Percentiles rank a stretch among this genome's conserved stretches.
Conservation (phyloP, 2,888 invertebrate genomes). For the Dolichomitus sp. region DNA sequence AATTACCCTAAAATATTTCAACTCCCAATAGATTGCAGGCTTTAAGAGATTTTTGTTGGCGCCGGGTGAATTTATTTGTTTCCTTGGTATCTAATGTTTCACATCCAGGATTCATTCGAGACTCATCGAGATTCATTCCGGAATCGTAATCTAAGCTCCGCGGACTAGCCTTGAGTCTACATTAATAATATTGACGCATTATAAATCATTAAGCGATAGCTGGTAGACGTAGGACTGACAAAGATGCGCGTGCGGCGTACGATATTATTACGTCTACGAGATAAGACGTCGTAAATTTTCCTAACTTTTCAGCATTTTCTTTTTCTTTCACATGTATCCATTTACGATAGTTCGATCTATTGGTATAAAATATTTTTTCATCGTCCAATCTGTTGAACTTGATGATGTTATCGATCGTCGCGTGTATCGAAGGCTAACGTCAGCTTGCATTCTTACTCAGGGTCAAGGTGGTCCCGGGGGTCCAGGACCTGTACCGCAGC, state of each 20-base stretch:
- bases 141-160: not conserved
- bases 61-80: not conserved
- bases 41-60: not conserved
- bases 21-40: not conserved
- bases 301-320: not conserved
- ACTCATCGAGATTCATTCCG: not conserved
- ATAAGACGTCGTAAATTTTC: constrained; percentile 52
- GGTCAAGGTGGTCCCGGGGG: constrained; percentile 79
- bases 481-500: constrained; percentile 80
- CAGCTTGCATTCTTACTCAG: constrained; percentile 68
- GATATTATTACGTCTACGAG: constrained; percentile 36
- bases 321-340: not conserved
- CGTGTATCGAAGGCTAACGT: constrained; percentile 18
- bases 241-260: not conserved
- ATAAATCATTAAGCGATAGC: constrained; percentile 34
- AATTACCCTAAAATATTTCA: too few relatives aligned
- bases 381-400: constrained; percentile 21
- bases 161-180: constrained; percentile 6
- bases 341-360: constrained; percentile 36
- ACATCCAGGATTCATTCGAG: not conserved
- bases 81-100: not conserved
- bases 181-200: constrained; percentile 19
- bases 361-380: not conserved
- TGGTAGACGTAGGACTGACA: constrained; percentile 12
- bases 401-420: constrained; percentile 22